phyloP scores from a whole-genome alignment of 2,888 invertebrate genomes.

The Ormyrus rosae region DNA sequence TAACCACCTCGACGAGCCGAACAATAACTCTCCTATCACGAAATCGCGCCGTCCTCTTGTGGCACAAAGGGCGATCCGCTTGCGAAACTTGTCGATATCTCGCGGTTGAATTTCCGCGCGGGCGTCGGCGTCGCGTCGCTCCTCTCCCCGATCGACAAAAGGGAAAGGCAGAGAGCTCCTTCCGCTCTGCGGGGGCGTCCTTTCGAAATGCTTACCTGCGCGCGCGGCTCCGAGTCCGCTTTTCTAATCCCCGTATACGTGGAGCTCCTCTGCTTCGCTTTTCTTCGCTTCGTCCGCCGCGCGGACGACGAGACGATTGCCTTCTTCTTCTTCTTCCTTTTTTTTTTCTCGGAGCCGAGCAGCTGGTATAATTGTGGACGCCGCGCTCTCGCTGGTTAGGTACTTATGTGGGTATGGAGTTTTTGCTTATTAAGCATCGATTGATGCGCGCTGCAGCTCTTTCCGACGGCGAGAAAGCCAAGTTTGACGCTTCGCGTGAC shows the following conservation, averaged over 20 bases:
- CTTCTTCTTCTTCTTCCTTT: background rate
- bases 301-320: conserved; percentile 4
- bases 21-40: too few relatives aligned
- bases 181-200: conserved; percentile 29
- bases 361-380: too few relatives aligned
- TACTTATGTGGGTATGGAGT: too few relatives aligned
- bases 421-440: too few relatives aligned
- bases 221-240: too few relatives aligned
- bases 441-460: too few relatives aligned
- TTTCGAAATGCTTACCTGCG: background rate
- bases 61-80: conserved; percentile 1
- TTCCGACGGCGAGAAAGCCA: too few relatives aligned
- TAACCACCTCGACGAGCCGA: background rate
- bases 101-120: conserved; percentile 31
- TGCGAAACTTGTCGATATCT: background rate
- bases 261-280: background rate
- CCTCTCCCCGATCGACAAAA: background rate
- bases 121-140: conserved; percentile 15
- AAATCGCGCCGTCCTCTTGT: background rate
- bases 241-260: conserved; percentile 20
- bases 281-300: conserved; percentile 1
- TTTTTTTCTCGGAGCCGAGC: background rate
- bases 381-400: too few relatives aligned
- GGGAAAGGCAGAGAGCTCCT: conserved; percentile 20
- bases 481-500: too few relatives aligned